These are phyloP conservation scores for Pemphredon lugubris DNA, from an alignment of 2,888 invertebrate genomes.

Conservation along the genomic window DNA sequence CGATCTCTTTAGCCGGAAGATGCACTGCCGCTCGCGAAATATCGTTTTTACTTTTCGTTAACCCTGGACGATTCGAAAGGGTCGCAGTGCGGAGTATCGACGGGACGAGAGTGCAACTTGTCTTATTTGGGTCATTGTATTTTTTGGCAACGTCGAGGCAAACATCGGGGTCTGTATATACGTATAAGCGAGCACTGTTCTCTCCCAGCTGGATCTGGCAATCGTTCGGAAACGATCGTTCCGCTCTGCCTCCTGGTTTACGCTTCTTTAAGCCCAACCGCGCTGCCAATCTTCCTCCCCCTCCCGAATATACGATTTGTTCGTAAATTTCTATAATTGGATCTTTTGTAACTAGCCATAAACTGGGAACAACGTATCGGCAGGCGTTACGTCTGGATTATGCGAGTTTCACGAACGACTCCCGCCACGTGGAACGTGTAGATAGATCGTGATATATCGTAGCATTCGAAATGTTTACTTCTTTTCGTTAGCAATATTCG, in stretches of 20 bases:
- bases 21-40: too few relatives aligned
- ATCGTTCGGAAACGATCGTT: conserved; percentile 51
- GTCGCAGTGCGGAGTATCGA: conserved; percentile 44
- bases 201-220: conserved; percentile 40
- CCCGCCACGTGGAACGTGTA: too few relatives aligned
- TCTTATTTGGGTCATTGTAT: conserved; percentile 59
- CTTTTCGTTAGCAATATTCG: too few relatives aligned
- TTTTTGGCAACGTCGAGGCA: conserved; percentile 54
- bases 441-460: too few relatives aligned
- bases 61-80: conserved; percentile 6
- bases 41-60: conserved; percentile 14
- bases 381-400: too few relatives aligned
- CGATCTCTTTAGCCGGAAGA: too few relatives aligned
- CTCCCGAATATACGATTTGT: conserved; percentile 3
- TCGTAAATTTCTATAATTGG: conserved; percentile 35
- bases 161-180: conserved; percentile 26
- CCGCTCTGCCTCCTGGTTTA: conserved; percentile 42
- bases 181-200: conserved; percentile 38
- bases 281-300: conserved; percentile 28
- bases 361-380: too few relatives aligned
- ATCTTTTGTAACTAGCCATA: conserved; percentile 12
- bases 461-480: too few relatives aligned
- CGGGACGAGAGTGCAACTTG: conserved; percentile 39
- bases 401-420: too few relatives aligned
- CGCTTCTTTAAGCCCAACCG: conserved; percentile 44